These are phyloP conservation scores for Myotis myotis DNA, from an alignment of 2,797 vertebrate species.

Conservation along the genomic window DNA sequence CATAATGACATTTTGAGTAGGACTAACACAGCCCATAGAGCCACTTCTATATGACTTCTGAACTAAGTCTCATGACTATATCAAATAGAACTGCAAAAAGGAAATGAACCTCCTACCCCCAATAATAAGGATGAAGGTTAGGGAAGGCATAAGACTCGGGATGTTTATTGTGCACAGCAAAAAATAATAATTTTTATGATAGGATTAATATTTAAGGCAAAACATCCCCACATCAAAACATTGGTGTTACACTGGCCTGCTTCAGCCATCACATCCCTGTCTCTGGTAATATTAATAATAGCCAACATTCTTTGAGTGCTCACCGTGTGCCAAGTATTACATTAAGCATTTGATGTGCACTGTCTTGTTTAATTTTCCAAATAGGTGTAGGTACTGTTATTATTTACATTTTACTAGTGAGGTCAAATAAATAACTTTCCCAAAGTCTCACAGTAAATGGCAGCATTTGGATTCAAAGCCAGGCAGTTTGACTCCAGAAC, in stretches of 20 bases:
- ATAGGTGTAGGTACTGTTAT: background rate
- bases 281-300: background rate
- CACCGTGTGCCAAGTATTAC: background rate
- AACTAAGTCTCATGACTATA: slow-evolving; percentile 21
- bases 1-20: background rate
- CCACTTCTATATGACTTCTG: background rate
- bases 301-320: background rate
- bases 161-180: background rate
- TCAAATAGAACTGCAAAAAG: background rate
- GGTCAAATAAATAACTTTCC: background rate
- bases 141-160: background rate
- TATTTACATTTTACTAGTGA: slow-evolving; percentile 1
- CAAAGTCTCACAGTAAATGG: background rate
- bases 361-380: background rate
- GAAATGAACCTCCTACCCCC: background rate
- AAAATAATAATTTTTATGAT: background rate
- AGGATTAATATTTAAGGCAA: background rate
- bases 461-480: background rate
- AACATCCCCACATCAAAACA: background rate
- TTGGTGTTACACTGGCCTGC: background rate
- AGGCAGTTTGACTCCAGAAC: background rate
- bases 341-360: background rate
- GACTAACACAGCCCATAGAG: background rate
- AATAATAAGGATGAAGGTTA: background rate
- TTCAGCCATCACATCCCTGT: background rate